These are phyloP conservation scores for Heliconius himera DNA, from an alignment of 1,140 invertebrate species.

Conservation along the genomic window DNA sequence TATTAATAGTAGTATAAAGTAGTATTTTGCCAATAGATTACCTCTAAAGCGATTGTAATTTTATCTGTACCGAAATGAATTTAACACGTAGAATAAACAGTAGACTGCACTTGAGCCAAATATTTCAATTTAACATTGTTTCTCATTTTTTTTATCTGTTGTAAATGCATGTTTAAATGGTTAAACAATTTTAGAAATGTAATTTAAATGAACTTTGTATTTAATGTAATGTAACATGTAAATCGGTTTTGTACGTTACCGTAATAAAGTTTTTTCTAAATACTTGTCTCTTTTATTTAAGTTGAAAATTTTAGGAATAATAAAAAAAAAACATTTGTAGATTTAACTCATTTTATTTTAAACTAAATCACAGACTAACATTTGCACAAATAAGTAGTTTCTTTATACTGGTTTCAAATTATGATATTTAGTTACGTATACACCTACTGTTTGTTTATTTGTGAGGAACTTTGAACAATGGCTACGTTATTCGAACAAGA, in stretches of 20 bases:
- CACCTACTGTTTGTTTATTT: background rate
- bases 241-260: slow-evolving; percentile 55
- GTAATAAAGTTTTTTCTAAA: slow-evolving; percentile 44
- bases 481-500: too few relatives aligned
- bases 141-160: slow-evolving; percentile 8
- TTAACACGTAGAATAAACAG: slow-evolving; percentile 18
- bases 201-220: slow-evolving; percentile 22
- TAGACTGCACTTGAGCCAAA: slow-evolving; percentile 65
- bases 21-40: slow-evolving; percentile 17
- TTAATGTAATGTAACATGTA: slow-evolving; percentile 37
- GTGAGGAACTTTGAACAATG: too few relatives aligned
- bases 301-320: background rate
- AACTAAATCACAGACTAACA: slow-evolving; percentile 37
- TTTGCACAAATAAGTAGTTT: slow-evolving; percentile 26
- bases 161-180: background rate
- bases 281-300: background rate
- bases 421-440: background rate
- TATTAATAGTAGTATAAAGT: background rate
- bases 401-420: background rate
- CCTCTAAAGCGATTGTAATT: background rate
- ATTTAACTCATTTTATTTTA: slow-evolving; percentile 25
- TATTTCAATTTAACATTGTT: slow-evolving; percentile 34
- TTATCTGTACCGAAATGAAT: slow-evolving; percentile 9
- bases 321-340: background rate
- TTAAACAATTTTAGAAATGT: slow-evolving; percentile 15